phyloP scores from a whole-genome alignment of 1,140 invertebrate genomes.

The Periplaneta americana region DNA sequence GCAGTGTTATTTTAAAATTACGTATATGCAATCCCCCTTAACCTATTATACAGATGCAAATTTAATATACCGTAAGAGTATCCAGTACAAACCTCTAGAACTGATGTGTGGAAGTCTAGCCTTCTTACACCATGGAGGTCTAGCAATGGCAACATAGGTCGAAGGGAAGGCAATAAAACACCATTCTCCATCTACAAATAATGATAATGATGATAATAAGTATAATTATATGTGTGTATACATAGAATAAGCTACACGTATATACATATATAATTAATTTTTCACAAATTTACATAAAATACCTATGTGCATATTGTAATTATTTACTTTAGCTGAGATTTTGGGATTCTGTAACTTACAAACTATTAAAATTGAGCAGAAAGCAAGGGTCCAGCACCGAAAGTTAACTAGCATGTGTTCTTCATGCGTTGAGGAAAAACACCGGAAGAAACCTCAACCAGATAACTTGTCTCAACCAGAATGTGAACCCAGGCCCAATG shows the following conservation, averaged over 20 bases:
- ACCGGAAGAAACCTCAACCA: too few species aligned
- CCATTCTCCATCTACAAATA: slow-evolving; percentile 83
- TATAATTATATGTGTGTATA: neutral
- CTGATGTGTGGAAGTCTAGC: slow-evolving; percentile 91
- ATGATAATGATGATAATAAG: neutral
- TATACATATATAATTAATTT: neutral
- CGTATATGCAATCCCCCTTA: too few species aligned
- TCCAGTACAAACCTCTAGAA: slow-evolving; percentile 67
- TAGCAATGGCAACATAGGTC: slow-evolving; percentile 89
- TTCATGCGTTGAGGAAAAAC: too few species aligned
- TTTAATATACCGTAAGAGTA: too few species aligned
- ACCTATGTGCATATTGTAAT: neutral
- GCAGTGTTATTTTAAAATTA: too few species aligned
- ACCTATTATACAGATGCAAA: too few species aligned
- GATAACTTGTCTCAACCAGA: too few species aligned
- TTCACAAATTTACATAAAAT: neutral
- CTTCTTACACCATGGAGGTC: slow-evolving; percentile 89
- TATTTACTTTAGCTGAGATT: neutral
- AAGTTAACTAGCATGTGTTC: too few species aligned
- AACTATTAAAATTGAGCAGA: too few species aligned
- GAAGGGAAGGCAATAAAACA: slow-evolving; percentile 84
- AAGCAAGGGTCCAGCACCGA: too few species aligned
- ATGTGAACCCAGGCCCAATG: too few species aligned
- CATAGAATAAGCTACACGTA: neutral
- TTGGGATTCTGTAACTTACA: too few species aligned